Evolutionary conservation across 2,888 invertebrate species (phyloP).

Genomic region (Caenorhabditis wallacei): DNA sequence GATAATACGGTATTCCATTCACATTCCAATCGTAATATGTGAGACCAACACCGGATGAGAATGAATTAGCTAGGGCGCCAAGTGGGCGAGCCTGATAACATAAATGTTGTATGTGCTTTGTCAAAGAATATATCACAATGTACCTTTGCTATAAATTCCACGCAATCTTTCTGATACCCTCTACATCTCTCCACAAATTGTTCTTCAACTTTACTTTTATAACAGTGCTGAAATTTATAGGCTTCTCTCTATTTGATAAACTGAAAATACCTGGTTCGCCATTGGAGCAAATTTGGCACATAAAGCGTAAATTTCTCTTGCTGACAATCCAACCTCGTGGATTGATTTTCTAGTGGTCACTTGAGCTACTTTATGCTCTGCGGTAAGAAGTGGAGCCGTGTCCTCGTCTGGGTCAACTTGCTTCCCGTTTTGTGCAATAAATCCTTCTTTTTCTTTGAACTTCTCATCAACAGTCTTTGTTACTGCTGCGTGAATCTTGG

Average conservation of each 20-base stretch:
- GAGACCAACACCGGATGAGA: slow-evolving; percentile 77
- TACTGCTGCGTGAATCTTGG: slow-evolving; percentile 45
- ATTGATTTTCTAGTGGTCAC: slow-evolving; percentile 65
- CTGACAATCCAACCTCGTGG: slow-evolving; percentile 65
- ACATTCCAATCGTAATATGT: slow-evolving; percentile 78
- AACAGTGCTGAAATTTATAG: slow-evolving; percentile 75
- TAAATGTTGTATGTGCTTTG: not conserved
- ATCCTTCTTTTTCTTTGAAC: slow-evolving; percentile 48
- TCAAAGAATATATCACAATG: not conserved
- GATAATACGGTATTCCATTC: slow-evolving; percentile 79
- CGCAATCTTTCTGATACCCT: slow-evolving; percentile 76
- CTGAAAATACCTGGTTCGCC: slow-evolving; percentile 66
- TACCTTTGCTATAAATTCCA: slow-evolving; percentile 66
- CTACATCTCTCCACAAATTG: slow-evolving; percentile 75
- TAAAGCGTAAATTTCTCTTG: slow-evolving; percentile 68
- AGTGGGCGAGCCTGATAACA: slow-evolving; percentile 62
- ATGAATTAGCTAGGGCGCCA: slow-evolving; percentile 78
- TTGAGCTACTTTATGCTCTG: slow-evolving; percentile 56
- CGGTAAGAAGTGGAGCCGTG: slow-evolving; percentile 38
- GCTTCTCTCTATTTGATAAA: no score
- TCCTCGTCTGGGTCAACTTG: slow-evolving; percentile 64
- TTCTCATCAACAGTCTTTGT: slow-evolving; percentile 45
- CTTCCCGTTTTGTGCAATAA: slow-evolving; percentile 65
- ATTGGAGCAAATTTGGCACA: slow-evolving; percentile 74
- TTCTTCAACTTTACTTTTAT: slow-evolving; percentile 72